Evolutionary conservation across 30 jellyfish, hydroid and myxozoan genomes (phyloP), one percentile per base, ranked within the genome.

Genomic region (Turritopsis dohrnii): DNA sequence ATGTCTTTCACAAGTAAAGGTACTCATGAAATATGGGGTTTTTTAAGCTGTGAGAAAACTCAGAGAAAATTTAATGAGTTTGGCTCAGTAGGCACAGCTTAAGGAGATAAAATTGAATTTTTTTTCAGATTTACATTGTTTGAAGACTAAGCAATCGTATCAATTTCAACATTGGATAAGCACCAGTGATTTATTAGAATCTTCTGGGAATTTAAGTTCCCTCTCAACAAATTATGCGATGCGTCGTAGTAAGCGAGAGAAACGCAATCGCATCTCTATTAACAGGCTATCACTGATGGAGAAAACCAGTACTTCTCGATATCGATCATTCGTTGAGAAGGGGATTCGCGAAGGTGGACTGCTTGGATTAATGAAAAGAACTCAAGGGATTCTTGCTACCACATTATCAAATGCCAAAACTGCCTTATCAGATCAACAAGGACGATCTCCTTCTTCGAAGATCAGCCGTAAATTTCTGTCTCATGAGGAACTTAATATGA

Each of bases 221-320:
- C 60, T 74, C 9, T 29, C 65, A 26, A 74, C 26, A 21, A 74
- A 74, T 74, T 26, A 23, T 74, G 83, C 83, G n/a, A 23, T 30
- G 27, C 72, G 83, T 9, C 28, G 83, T 13, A 74, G 83, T 31
- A 74, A 74, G n/a, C 28, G 83, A 16, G 83, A 74, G 9, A 74
- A 74, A 74, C 83, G 83, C 83, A 74, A 74, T 21, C 52, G 83
- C 7, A 74, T 74, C 28, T 74, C 83, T n/a, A 26, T 24, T 27
- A 81, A 80, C 22, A 81, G 91, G 52, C 69, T 84, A 27, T 82
- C 96, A 7, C 86, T 76, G 17, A 22, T 84, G 29, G 85, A 82
- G 74, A 89, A 84, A 71, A 88, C 98, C 52, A 84, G 91, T 52
- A 93, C 98, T 60, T 93, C 98, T 23, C 76, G 98, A 65, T 93